phyloP scores from a whole-genome alignment of 2,797 vertebrate genomes.

The Anguilla pacifica region DNA sequence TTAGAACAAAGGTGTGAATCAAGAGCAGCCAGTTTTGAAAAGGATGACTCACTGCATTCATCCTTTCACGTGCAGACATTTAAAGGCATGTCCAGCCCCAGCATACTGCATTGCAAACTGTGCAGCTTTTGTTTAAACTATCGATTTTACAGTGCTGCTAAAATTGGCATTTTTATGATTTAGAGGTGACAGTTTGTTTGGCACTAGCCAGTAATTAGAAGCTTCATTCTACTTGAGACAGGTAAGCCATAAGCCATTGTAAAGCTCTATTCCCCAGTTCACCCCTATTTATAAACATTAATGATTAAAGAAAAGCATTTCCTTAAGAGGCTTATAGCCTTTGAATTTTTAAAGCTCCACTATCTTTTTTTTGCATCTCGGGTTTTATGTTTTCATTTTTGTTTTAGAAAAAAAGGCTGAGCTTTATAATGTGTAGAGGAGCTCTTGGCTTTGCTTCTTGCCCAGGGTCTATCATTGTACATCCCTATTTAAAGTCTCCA shows the following conservation, averaged over 20 bases:
- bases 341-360: constrained; percentile 67
- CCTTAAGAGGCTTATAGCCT: constrained; percentile 63
- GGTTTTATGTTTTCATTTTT: neutral
- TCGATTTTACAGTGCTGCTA: neutral
- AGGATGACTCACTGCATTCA: neutral
- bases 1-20: constrained; percentile 37
- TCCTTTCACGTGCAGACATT: neutral
- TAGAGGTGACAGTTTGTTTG: neutral
- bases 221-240: constrained; percentile 36
- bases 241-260: constrained; percentile 45
- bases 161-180: constrained; percentile 15
- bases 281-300: constrained; percentile 65
- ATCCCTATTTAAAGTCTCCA: constrained; percentile 28
- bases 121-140: neutral
- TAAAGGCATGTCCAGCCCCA: neutral
- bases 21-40: constrained; percentile 13
- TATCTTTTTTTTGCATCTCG: constrained; percentile 34
- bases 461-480: constrained; percentile 42
- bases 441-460: constrained; percentile 30
- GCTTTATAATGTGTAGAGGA: constrained; percentile 31
- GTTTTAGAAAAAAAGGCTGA: constrained; percentile 30
- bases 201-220: constrained; percentile 34
- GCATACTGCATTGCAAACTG: neutral
- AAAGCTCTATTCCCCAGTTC: constrained; percentile 50
- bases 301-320: constrained; percentile 56